A percentile compares a stretch with the other conserved stretches of the same genome.
phyloP scores from a whole-genome alignment of 2,797 vertebrate species.

The Bufotes viridis region DNA sequence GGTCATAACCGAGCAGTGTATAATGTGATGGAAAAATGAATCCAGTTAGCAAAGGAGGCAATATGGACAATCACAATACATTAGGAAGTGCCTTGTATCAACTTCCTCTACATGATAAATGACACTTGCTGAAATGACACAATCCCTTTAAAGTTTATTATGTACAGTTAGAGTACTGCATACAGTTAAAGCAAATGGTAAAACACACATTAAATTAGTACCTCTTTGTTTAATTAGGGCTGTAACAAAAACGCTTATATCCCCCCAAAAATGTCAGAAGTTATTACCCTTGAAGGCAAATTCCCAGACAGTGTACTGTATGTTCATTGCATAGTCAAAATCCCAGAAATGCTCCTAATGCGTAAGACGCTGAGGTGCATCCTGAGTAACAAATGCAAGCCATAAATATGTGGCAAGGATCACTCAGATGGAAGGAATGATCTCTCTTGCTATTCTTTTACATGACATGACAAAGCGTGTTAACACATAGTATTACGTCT shows the following conservation, averaged over 20 bases:
- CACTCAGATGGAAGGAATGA: conserved; percentile 18
- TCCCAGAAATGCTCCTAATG: neutral
- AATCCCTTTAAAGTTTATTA: too few relatives aligned
- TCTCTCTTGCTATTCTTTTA: conserved; percentile 19
- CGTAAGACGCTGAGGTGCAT: neutral
- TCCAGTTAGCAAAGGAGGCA: too few relatives aligned
- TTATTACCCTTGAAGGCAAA: neutral
- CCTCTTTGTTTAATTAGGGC: too few relatives aligned
- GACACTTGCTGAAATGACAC: too few relatives aligned
- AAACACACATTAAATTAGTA: too few relatives aligned
- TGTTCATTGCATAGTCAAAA: neutral
- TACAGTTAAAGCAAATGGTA: too few relatives aligned
- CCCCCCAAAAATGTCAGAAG: neutral
- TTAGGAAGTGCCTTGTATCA: too few relatives aligned
- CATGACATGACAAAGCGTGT: neutral
- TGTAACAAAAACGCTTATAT: neutral
- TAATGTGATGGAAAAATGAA: too few relatives aligned
- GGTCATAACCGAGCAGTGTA: too few relatives aligned
- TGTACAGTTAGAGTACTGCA: too few relatives aligned
- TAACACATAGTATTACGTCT: neutral
- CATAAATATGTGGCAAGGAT: neutral
- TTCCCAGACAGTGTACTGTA: conserved; percentile 8
- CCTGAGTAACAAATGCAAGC: neutral
- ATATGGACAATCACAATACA: too few relatives aligned
- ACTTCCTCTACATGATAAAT: too few relatives aligned